These are phyloP conservation scores for Drosophila macrospina DNA, from an alignment of 2,888 invertebrate genomes.

Conservation along the genomic window DNA sequence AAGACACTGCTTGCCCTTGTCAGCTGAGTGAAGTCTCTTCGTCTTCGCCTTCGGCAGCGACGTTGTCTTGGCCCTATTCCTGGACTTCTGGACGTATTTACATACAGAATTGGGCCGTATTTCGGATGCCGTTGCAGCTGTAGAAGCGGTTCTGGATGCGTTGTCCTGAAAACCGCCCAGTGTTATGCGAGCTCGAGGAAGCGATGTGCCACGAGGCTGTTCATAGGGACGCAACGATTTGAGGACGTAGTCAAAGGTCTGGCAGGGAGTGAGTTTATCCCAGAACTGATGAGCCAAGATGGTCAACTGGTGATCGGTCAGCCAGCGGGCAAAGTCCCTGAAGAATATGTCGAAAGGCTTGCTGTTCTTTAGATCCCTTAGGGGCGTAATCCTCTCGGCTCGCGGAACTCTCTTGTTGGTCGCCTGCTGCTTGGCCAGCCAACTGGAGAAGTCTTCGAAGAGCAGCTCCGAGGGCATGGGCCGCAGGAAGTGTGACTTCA, in stretches of 20 bases:
- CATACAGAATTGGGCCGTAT: too few relatives aligned
- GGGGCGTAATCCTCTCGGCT: background rate
- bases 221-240: background rate
- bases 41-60: background rate
- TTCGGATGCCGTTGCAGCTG: too few relatives aligned
- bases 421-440: background rate
- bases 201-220: background rate
- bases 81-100: too few relatives aligned
- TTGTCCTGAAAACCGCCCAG: background rate
- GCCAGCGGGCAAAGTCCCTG: conserved; percentile 9
- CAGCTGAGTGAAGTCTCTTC: background rate
- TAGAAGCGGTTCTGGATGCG: too few relatives aligned
- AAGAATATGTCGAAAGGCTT: conserved; percentile 2
- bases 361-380: too few relatives aligned
- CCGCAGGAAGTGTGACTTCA: background rate
- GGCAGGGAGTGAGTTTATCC: conserved; percentile 9
- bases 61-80: too few relatives aligned
- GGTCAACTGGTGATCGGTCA: conserved; percentile 1
- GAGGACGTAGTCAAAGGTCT: conserved; percentile 5
- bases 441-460: conserved; percentile 8
- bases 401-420: background rate
- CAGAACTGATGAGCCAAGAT: conserved; percentile 10
- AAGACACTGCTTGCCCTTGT: background rate
- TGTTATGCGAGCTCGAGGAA: background rate
- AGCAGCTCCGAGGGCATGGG: conserved; percentile 10